Percentiles rank a stretch among this genome's conserved stretches.
Evolutionary conservation across 2,797 vertebrate species (phyloP).

Genomic region (Acridotheres tristis): DNA sequence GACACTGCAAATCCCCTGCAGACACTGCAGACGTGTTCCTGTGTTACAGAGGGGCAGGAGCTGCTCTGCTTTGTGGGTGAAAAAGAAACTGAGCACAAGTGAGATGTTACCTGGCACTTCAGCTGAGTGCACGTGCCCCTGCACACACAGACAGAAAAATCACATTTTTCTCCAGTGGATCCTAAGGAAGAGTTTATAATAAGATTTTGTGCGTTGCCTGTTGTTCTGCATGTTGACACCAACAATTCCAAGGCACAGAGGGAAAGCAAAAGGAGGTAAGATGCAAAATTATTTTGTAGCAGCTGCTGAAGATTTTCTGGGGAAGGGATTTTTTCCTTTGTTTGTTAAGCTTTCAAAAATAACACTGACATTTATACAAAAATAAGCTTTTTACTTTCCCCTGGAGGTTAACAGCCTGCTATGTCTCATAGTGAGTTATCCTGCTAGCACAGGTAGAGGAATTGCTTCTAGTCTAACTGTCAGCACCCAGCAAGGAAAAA

Average conservation of each 20-base stretch:
- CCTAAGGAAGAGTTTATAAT: neutral
- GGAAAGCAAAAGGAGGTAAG: neutral
- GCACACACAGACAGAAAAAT: neutral
- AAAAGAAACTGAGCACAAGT: neutral
- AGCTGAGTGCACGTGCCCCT: neutral
- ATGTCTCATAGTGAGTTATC: neutral
- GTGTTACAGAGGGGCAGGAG: neutral
- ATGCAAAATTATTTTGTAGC: neutral
- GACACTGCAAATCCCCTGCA: neutral
- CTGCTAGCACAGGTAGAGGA: neutral
- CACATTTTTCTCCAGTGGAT: neutral
- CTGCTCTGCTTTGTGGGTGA: neutral
- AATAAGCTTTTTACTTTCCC: neutral
- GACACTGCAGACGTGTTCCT: rapidly evolving
- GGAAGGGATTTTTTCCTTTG: neutral
- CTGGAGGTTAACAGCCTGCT: neutral
- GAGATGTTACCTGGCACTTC: neutral
- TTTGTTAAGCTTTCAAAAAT: neutral
- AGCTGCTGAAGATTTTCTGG: neutral
- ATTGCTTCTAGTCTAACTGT: neutral
- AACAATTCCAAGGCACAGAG: neutral
- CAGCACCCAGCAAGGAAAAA: slow-evolving; percentile 6
- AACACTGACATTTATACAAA: neutral
- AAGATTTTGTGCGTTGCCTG: neutral
- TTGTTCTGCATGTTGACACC: neutral